A percentile compares a stretch with the other conserved stretches of the same genome.
These are phyloP conservation scores for Tokudaia muenninki DNA, from an alignment of 2,797 vertebrate genomes.

Conservation along the genomic window DNA sequence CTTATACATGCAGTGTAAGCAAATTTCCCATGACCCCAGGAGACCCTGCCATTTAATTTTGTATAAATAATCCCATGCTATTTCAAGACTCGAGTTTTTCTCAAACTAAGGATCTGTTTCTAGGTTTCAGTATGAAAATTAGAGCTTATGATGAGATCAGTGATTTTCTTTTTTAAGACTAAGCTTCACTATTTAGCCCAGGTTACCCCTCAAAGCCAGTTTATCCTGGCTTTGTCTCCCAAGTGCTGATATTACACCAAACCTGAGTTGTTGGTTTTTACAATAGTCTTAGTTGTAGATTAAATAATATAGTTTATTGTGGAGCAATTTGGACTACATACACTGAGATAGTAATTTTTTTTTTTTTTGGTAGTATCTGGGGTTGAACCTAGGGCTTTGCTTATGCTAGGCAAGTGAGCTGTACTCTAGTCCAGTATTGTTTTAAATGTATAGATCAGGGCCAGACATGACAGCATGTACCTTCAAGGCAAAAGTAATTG, in stretches of 20 bases:
- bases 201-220: not conserved
- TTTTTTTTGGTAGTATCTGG: not conserved
- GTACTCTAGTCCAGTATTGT: not conserved
- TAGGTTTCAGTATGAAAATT: slow-evolving; percentile 10
- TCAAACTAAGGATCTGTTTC: not conserved
- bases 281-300: slow-evolving; percentile 13
- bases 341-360: not conserved
- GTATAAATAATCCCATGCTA: not conserved
- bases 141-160: not conserved
- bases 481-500: not conserved
- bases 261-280: not conserved
- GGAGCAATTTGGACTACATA: not conserved
- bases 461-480: not conserved
- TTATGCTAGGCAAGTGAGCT: not conserved
- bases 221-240: not conserved
- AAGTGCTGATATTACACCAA: not conserved
- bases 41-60: slow-evolving; percentile 4
- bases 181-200: not conserved
- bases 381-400: not conserved
- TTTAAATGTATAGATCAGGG: not conserved
- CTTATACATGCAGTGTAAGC: not conserved
- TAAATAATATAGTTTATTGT: slow-evolving; percentile 7
- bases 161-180: not conserved
- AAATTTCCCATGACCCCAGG: not conserved
- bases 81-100: slow-evolving; percentile 41